Base-by-base conservation (phyloP, 2,113 vertebrate species). In the Hemibagrus wyckioides region DNA sequence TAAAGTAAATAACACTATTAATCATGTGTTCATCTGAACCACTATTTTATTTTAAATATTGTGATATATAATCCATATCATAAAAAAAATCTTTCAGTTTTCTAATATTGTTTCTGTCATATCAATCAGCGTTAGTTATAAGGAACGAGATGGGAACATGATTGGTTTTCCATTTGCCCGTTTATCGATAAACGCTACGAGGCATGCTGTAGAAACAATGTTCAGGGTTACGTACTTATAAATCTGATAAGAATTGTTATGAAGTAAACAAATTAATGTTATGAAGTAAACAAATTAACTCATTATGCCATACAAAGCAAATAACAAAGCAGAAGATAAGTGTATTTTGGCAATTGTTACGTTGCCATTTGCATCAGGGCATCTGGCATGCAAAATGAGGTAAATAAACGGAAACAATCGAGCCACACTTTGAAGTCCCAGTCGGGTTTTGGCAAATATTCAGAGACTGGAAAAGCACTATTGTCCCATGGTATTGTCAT, bases 391-490 rank as follows among this genome's bases (percentile, higher is more conserved):
- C 56, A 83, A 82, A 73, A 86, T 36, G 85, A 82, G 85, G 85
- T 86, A 86, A 87, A 87, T 87, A 87, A 83, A 83, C 69, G 80
- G 69, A 82, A 87, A 63, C 80, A 63, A 39, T 61, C 41, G n/a
- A 76, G 69, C 86, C 86, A 87, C 73, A 65, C 85, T 86, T 86
- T 82, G 79, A 63, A 65, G 59, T 79, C 86, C 81, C 86, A 77
- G 48, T 61, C 44, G 63, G 50, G 57, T 54, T 67, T 67, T 83
- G 81, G 81, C 81, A 77, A 63, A 83, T 52, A 44, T 73, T 83
- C 81, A 76, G 41, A 67, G 86, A 83, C 86, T 83, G 81, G 48
- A 87, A 83, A 87, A 87, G 86, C 81, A 83, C 81, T 83, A 87
- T 83, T 84, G 86, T 87, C 86, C 86, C 81, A 54, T 84, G 57